Base-by-base conservation (phyloP, 2,113 vertebrate species). In the Cricetomys ansorgei region DNA sequence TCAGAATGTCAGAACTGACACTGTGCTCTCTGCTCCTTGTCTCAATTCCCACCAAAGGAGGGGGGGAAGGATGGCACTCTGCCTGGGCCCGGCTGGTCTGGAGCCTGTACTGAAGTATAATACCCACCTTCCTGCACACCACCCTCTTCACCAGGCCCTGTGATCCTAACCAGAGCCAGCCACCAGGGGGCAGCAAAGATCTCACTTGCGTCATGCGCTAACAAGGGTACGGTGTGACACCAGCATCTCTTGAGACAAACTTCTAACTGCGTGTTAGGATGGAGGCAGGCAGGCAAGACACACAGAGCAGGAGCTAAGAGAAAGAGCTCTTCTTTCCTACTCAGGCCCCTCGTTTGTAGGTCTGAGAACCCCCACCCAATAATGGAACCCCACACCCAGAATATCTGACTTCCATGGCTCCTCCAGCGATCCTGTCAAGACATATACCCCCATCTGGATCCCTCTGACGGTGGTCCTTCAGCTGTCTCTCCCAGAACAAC, bases 161-260 rank as follows among this genome's bases (percentile, higher is more conserved):
- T 10, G 10, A 15, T 3, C 17, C 21, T 84, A 76, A 75, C 69
- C 57, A 59, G 50, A 5, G 75, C 17, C 27, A 25, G 79, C 91
- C 88, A 73, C 80, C 3, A 81, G 96, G 80, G 72, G 94, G 59
- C 45, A 17, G 62, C 70, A 69, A 12, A 0, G 43, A 10, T 0
- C 43, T 37, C 1, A 0, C 23, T 21, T 34, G 37, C 25, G 21
- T 62, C 6, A 0, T 0, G 3, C 75, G 75, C 31, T 50, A 19
- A 12, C 43, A 7, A 0, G 29, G 0, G 19, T 25, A n/a, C 0
- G 0, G 4, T 1, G 27, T 9, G 5, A 2, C 15, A 15, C 29
- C 45, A 27, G 67, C 23, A 37, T 55, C 48, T 53, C 45, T 17
- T 21, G 84, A n/a, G 16, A 31, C 23, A 1, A 8, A 50, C 21